These are phyloP conservation scores for Heteromurus nitidus DNA, from an alignment of 2,888 invertebrate genomes.

Conservation along the genomic window DNA sequence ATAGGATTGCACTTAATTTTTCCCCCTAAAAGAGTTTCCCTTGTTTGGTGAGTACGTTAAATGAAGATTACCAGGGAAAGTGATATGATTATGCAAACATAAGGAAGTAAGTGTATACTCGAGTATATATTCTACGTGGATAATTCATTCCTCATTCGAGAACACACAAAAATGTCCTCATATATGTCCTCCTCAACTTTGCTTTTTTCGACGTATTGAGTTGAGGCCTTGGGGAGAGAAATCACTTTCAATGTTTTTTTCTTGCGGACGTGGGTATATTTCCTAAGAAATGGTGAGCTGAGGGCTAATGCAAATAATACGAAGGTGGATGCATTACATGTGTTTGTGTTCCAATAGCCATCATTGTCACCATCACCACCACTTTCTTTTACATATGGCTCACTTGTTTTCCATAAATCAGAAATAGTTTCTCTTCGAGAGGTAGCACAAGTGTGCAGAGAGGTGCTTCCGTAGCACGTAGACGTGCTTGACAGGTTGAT, in stretches of 20 bases:
- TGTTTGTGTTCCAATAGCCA: too few relatives aligned
- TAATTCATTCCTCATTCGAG: not conserved
- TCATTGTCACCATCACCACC: conserved; percentile 4
- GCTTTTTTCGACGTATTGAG: too few relatives aligned
- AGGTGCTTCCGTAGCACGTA: not conserved
- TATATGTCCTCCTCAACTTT: too few relatives aligned
- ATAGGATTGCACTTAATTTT: conserved; percentile 15
- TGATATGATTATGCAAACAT: not conserved
- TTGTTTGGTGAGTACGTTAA: conserved; percentile 19
- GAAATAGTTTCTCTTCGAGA: not conserved
- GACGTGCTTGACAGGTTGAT: conserved; percentile 10
- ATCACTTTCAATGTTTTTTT: not conserved
- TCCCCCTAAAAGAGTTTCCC: not conserved
- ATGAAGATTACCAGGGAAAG: conserved; percentile 16
- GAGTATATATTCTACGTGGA: not conserved
- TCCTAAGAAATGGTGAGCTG: not conserved
- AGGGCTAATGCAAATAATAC: not conserved
- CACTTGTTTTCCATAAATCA: not conserved
- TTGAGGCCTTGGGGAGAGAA: too few relatives aligned
- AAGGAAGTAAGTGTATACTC: not conserved
- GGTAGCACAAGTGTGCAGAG: not conserved
- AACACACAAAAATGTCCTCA: too few relatives aligned
- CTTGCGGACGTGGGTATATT: not conserved
- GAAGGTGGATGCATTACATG: not conserved
- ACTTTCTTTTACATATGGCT: not conserved